phyloP scores from a whole-genome alignment of 2,113 vertebrate species.

The Saguinus imperator region DNA sequence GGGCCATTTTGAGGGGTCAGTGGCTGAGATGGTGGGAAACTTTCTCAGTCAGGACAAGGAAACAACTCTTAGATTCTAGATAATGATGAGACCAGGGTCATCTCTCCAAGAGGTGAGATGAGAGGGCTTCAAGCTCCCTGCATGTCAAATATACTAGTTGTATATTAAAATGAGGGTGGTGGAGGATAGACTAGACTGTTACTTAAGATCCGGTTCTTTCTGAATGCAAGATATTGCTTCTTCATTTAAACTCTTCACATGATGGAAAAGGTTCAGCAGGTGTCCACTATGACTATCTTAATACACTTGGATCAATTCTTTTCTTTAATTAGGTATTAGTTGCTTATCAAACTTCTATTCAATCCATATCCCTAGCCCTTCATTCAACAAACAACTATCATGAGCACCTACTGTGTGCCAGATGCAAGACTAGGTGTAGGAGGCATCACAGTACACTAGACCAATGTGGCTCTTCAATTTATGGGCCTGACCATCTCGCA shows the following conservation, averaged over 20 bases:
- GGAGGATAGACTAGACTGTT: neutral
- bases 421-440: fast-evolving
- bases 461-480: fast-evolving
- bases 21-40: neutral
- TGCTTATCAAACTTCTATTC: neutral
- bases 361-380: neutral
- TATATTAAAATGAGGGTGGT: neutral
- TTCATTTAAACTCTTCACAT: neutral
- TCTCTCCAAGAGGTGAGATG: neutral
- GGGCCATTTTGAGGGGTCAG: neutral
- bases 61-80: neutral
- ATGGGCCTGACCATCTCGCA: neutral
- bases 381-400: neutral
- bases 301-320: neutral
- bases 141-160: neutral
- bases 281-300: neutral
- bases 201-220: neutral
- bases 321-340: neutral
- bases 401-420: neutral
- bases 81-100: neutral
- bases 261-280: neutral
- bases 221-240: neutral
- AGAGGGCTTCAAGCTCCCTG: neutral
- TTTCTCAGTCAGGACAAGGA: neutral
- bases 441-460: neutral